Base-by-base conservation (phyloP, 2,888 invertebrate genomes). In the Harpalus rubripes region DNA sequence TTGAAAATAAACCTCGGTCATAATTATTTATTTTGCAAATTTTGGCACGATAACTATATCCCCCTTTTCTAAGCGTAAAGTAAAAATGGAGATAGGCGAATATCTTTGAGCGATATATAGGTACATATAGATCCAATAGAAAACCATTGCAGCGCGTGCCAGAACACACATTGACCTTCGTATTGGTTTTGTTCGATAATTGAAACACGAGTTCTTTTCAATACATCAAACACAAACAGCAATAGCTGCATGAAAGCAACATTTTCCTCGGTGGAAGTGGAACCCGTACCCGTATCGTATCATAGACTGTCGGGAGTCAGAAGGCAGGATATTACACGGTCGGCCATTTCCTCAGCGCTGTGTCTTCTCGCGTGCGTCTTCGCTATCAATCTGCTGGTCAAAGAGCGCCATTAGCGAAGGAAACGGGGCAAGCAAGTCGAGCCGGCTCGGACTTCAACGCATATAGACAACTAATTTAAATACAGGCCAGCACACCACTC, bases 331-430 rank as follows among this genome's bases (percentile, higher is more conserved):
- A 84, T 84, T 84, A 84, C 84, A 84, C 84, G 78, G 52, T 84
- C 78, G 52, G 84, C 78, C 84, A 84, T 84, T 84, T 84, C 84
- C 84, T 84, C 52, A 61, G 86, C 87, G 84, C 86, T 88, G 87
- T 87, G 87, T 88, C 88, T 88, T 87, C 86, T 89, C 87, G 88
- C 88, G 88, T 89, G 89, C 86, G 87, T 87, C 87, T 86, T 87
- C 86, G 81, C 88, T 87, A 88, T 89, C 88, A 88, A 89, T 89
- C 88, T 86, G 85, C 76, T 74, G 83, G 86, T 86, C 87, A 88
- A 82, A 85, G 88, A 86, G 86, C 87, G 85, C 88, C 88, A 88
- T 88, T 88, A 88, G 86, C 87, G 87, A 87, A 88, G 88, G 87
- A 88, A 87, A 86, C 86, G 72, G 72, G 72, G 84, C 85, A 86